Percentiles rank a stretch among this genome's conserved stretches.
phyloP scores from a whole-genome alignment of 1,140 invertebrate species.

The Pseudomyrmex sp. region DNA sequence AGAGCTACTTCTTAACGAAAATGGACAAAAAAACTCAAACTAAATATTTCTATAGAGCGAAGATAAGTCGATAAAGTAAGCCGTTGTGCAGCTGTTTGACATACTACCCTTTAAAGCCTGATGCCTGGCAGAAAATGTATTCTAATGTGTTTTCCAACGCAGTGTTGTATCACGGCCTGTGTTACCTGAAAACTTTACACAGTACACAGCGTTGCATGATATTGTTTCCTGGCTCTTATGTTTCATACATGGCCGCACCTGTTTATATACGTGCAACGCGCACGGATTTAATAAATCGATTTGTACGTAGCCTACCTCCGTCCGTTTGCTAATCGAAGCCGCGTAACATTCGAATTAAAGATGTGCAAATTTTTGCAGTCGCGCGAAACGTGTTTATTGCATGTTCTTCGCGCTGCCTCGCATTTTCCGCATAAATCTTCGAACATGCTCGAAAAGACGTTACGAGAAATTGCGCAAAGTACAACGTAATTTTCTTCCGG shows the following conservation, averaged over 20 bases:
- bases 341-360: constrained; percentile 2
- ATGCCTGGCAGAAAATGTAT: constrained; percentile 5
- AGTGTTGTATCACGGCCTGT: background rate
- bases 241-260: constrained; percentile 23
- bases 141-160: constrained; percentile 1
- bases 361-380: background rate
- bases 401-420: background rate
- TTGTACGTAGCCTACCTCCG: background rate
- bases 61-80: background rate
- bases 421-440: too few species aligned
- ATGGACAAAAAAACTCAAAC: background rate
- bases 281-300: constrained; percentile 45
- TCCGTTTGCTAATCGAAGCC: background rate
- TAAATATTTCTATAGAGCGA: background rate
- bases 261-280: constrained; percentile 25
- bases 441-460: background rate
- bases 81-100: background rate
- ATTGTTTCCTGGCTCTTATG: constrained; percentile 4
- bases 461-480: background rate
- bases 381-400: background rate
- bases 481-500: background rate
- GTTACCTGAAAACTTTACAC: constrained; percentile 18
- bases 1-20: too few species aligned
- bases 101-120: background rate
- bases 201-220: constrained; percentile 16